These are phyloP conservation scores for Fratercula arctica DNA, from an alignment of 2,797 vertebrate species.

Conservation along the genomic window DNA sequence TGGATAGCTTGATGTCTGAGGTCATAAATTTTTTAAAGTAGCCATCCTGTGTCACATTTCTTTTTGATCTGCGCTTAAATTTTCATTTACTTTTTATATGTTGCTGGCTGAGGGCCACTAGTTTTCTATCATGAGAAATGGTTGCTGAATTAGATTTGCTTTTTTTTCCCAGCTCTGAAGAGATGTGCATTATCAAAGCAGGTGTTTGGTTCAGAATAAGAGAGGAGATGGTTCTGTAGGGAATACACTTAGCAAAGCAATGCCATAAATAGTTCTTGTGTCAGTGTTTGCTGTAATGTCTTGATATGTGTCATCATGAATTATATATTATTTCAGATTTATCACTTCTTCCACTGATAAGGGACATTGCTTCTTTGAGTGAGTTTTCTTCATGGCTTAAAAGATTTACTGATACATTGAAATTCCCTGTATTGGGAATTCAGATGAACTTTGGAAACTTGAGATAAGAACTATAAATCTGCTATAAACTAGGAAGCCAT, in stretches of 20 bases:
- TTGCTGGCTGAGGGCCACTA: conserved; percentile 39
- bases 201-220: conserved; percentile 67
- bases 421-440: conserved; percentile 73
- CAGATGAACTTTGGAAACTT: conserved; percentile 74
- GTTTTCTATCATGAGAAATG: conserved; percentile 66
- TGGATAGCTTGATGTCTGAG: conserved; percentile 34
- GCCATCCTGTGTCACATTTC: conserved; percentile 32
- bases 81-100: conserved; percentile 72
- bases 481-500: conserved; percentile 54
- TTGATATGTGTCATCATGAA: conserved; percentile 77
- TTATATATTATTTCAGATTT: conserved; percentile 81
- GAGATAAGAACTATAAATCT: conserved; percentile 76
- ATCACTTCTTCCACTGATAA: conserved; percentile 73
- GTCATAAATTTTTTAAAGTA: conserved; percentile 68
- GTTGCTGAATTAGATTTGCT: conserved; percentile 61
- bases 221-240: conserved; percentile 54
- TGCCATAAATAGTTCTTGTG: conserved; percentile 73
- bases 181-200: conserved; percentile 62
- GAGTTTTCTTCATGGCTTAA: conserved; percentile 72
- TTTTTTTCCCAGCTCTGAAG: not conserved
- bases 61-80: conserved; percentile 59
- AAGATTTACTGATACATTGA: conserved; percentile 76
- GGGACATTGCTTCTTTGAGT: conserved; percentile 67
- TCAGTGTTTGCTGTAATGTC: conserved; percentile 73
- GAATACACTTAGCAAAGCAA: conserved; percentile 69